A percentile compares a stretch with the other conserved stretches of the same genome.
These are phyloP conservation scores for Trigoniulus corallinus DNA, from an alignment of 1,140 invertebrate genomes.

Conservation along the genomic window DNA sequence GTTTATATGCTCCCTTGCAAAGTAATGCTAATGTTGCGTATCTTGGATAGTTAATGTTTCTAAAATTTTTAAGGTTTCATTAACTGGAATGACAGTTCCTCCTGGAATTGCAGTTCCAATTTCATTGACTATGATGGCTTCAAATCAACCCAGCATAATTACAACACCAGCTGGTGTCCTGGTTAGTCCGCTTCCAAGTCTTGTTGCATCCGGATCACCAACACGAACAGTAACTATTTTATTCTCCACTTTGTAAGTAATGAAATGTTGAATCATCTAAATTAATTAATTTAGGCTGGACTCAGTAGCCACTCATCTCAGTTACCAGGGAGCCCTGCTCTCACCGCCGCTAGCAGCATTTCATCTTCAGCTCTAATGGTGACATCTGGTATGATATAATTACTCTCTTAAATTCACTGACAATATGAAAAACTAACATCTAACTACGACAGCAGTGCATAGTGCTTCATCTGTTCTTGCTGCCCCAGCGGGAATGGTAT, in stretches of 20 bases:
- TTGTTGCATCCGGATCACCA: background rate
- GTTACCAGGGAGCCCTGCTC: too few species aligned
- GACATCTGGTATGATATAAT: conserved; percentile 4
- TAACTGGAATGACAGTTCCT: conserved; percentile 1
- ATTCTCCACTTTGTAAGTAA: too few species aligned
- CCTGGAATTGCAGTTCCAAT: conserved; percentile 21
- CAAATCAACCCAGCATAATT: conserved; percentile 16
- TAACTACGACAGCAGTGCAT: background rate
- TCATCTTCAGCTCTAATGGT: conserved; percentile 1
- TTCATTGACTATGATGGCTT: conserved; percentile 24
- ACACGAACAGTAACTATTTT: too few species aligned
- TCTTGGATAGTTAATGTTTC: conserved; percentile 21
- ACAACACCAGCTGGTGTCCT: conserved; percentile 20
- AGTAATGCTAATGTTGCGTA: too few species aligned
- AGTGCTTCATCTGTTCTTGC: conserved; percentile 7
- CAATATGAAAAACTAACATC: too few species aligned
- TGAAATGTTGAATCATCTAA: too few species aligned
- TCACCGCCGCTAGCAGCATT: too few species aligned
- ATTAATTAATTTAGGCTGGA: too few species aligned
- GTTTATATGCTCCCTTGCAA: too few species aligned
- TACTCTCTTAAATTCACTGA: too few species aligned
- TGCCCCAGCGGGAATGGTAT: conserved; percentile 6
- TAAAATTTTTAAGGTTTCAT: conserved; percentile 16
- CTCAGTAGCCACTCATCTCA: too few species aligned
- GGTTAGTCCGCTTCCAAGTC: conserved; percentile 12